A percentile compares a stretch with the other conserved stretches of the same genome.
Conservation (phyloP, 2,113 vertebrate species). For the Cervus canadensis region DNA sequence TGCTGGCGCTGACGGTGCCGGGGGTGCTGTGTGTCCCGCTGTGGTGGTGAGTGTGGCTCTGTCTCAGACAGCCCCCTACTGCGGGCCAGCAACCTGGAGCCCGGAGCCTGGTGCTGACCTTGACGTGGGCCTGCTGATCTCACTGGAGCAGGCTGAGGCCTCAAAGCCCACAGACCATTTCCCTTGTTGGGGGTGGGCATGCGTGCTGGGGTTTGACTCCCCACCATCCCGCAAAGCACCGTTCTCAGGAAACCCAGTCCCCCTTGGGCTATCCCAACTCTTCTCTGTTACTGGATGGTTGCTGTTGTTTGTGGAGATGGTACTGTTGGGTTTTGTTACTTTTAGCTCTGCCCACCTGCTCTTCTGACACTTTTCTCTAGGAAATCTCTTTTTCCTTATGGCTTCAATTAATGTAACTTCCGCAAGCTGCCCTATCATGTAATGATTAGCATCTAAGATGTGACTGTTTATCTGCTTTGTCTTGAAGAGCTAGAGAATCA, state of each 20-base stretch:
- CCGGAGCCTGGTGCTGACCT: not conserved
- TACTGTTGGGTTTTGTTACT: not conserved
- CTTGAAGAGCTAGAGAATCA: not conserved
- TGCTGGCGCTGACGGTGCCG: slow-evolving; percentile 77
- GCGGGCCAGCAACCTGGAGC: not conserved
- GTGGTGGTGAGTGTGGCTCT: slow-evolving; percentile 86
- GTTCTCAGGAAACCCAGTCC: not conserved
- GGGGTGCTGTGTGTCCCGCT: slow-evolving; percentile 80
- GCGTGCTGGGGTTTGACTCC: not conserved
- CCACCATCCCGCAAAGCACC: not conserved
- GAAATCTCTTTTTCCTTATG: not conserved
- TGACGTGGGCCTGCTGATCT: not conserved
- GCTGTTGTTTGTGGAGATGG: not conserved
- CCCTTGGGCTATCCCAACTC: too few relatives aligned
- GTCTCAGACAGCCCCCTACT: slow-evolving; percentile 17
- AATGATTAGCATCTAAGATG: not conserved
- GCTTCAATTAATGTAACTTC: not conserved
- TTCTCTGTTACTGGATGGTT: not conserved
- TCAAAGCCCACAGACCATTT: not conserved
- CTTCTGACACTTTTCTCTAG: not conserved
- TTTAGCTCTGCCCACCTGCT: not conserved
- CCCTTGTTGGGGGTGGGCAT: not conserved
- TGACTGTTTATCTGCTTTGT: not conserved
- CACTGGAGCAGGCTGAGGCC: not conserved
- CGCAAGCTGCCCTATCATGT: not conserved